Conservation (phyloP, 2,113 vertebrate species). For the Notothenia coriiceps region DNA sequence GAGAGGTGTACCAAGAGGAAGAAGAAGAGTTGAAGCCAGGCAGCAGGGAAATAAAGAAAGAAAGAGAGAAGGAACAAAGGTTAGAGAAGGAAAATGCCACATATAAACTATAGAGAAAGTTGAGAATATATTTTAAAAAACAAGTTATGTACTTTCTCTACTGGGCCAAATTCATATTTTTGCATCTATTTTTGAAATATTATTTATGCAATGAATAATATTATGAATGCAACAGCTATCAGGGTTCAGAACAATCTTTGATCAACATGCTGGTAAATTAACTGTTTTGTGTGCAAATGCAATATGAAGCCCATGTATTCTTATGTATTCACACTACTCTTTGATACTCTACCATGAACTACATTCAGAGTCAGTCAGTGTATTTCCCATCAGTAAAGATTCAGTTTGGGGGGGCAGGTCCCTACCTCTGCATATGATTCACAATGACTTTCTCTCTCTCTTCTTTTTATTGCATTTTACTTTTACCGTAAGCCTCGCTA, state of each 20-base stretch:
- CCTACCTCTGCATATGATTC: constrained; percentile 61
- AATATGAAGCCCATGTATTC: constrained; percentile 63
- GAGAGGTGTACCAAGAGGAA: constrained; percentile 1
- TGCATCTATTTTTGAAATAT: constrained; percentile 24
- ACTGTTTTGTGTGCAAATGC: constrained; percentile 65
- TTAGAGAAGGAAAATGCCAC: constrained; percentile 25
- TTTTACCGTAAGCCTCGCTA: constrained; percentile 81
- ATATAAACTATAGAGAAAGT: constrained; percentile 34
- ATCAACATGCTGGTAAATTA: constrained; percentile 42
- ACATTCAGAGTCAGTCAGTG: constrained; percentile 70
- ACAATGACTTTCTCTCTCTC: constrained; percentile 58
- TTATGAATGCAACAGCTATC: constrained; percentile 32
- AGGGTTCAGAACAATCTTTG: constrained; percentile 29
- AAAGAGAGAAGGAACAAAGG: constrained; percentile 15
- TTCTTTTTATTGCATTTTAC: constrained; percentile 64
- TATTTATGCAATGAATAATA: constrained; percentile 26
- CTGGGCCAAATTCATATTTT: constrained; percentile 31
- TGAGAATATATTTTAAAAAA: constrained; percentile 26
- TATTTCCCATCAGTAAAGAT: constrained; percentile 60
- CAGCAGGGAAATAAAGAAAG: constrained; percentile 8
- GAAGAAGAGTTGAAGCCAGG: constrained; percentile 4
- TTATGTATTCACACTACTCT: constrained; percentile 68
- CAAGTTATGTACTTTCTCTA: constrained; percentile 37
- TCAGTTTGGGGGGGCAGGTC: constrained; percentile 57
- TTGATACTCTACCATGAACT: constrained; percentile 66